Conservation (phyloP, 2,113 vertebrate species). For the Channa maculata region DNA sequence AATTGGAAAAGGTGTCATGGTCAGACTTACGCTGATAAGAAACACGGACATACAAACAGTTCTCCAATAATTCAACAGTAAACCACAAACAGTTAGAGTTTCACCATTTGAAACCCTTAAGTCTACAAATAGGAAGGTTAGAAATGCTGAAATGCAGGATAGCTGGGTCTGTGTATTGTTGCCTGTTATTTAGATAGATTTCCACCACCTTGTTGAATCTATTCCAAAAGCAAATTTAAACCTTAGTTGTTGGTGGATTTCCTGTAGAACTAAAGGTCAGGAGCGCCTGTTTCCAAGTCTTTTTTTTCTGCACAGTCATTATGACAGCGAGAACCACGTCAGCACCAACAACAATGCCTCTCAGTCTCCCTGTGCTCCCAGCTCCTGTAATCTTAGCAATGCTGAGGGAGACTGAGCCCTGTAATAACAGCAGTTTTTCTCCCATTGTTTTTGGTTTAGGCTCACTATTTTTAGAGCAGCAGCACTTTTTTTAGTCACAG, state of each 20-base stretch:
- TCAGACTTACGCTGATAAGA: background rate
- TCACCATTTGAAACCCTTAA: conserved; percentile 36
- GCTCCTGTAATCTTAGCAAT: conserved; percentile 64
- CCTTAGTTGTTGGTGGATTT: conserved; percentile 52
- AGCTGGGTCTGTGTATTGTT: conserved; percentile 1
- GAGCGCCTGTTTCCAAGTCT: conserved; percentile 38
- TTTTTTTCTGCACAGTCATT: conserved; percentile 72
- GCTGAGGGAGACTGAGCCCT: conserved; percentile 42
- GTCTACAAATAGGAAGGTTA: conserved; percentile 37
- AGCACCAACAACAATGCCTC: conserved; percentile 67
- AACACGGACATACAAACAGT: background rate
- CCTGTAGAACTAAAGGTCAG: conserved; percentile 59
- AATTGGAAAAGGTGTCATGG: conserved; percentile 13
- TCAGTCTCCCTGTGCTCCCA: conserved; percentile 45
- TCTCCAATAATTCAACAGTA: too few species aligned
- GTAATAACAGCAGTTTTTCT: conserved; percentile 60
- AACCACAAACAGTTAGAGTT: background rate
- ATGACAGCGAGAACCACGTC: conserved; percentile 70
- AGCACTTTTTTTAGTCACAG: conserved; percentile 66
- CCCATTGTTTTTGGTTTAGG: conserved; percentile 67
- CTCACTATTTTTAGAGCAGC: conserved; percentile 70
- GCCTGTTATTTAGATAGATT: conserved; percentile 41
- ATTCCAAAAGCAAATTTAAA: conserved; percentile 47
- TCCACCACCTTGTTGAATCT: conserved; percentile 26
- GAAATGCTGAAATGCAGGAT: background rate